phyloP scores from a whole-genome alignment of 1,140 invertebrate species.

The Drosophila melanica region DNA sequence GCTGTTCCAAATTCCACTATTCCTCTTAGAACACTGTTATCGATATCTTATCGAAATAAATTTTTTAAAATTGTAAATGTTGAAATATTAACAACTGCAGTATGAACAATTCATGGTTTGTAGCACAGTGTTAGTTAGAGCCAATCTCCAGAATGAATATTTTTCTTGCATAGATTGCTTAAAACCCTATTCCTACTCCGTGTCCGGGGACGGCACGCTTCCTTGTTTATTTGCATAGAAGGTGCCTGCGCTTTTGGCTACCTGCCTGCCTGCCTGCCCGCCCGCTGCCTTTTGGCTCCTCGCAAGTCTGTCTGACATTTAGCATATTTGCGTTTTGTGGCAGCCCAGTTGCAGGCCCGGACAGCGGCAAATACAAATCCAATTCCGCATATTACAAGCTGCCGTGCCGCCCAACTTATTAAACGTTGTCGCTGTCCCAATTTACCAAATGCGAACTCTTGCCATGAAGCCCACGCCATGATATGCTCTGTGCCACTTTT shows the following conservation, averaged over 20 bases:
- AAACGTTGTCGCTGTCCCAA: conserved; percentile 79
- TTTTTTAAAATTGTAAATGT: not conserved
- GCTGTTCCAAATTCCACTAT: not conserved
- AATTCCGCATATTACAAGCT: conserved; percentile 77
- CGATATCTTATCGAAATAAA: not conserved
- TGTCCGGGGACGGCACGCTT: conserved; percentile 61
- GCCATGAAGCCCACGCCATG: not conserved
- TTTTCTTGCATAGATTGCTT: conserved; percentile 59
- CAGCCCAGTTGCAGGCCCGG: conserved; percentile 56
- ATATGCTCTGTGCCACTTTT: not conserved
- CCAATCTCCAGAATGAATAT: conserved; percentile 48
- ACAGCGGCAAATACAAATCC: conserved; percentile 63
- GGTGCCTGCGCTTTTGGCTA: conserved; percentile 64
- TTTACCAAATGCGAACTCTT: conserved; percentile 69
- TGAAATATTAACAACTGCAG: no score
- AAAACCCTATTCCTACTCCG: conserved; percentile 36
- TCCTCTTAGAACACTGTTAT: not conserved
- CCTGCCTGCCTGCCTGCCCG: not conserved
- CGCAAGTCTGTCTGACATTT: conserved; percentile 64
- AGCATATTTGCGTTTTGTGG: conserved; percentile 81
- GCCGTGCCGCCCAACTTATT: conserved; percentile 74
- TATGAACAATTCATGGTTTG: not conserved
- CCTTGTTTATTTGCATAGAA: conserved; percentile 69
- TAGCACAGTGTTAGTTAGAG: conserved; percentile 48
- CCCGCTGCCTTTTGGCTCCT: conserved; percentile 3